Conservation (phyloP, 2,888 invertebrate species). For the Helobdella robusta region DNA sequence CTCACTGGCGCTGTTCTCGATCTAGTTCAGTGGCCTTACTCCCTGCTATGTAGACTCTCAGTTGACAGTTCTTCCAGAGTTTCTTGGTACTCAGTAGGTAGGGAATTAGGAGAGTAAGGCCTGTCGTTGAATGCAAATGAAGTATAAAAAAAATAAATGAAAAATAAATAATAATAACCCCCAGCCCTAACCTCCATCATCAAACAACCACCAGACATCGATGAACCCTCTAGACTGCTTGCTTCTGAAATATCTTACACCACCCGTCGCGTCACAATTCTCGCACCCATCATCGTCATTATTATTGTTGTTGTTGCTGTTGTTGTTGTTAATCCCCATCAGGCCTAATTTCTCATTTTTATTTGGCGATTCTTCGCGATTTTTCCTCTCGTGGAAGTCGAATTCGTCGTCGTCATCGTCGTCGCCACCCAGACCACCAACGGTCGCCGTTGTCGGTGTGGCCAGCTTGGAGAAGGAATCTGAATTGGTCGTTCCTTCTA, state of each 20-base stretch:
- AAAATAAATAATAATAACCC: no score
- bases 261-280: constrained; percentile 31
- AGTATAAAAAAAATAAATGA: no score
- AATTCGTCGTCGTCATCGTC: constrained; percentile 22
- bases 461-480: no score
- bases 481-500: no score
- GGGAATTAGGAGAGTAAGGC: constrained; percentile 72
- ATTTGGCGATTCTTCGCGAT: neutral
- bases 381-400: neutral
- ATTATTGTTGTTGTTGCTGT: no score
- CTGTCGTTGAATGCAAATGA: no score
- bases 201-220: constrained; percentile 96
- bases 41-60: constrained; percentile 50
- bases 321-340: no score
- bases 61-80: constrained; percentile 58
- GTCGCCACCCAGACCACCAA: no score
- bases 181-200: constrained; percentile 82
- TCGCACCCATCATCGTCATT: no score
- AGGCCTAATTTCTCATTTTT: neutral
- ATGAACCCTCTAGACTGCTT: constrained; percentile 75
- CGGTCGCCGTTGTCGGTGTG: no score
- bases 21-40: constrained; percentile 82
- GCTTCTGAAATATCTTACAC: constrained; percentile 31
- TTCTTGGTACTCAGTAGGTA: constrained; percentile 69
- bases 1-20: constrained; percentile 73